Percentiles rank a stretch among this genome's conserved stretches.
Evolutionary conservation across 2,113 vertebrate species (phyloP).

Genomic region (Meles meles): DNA sequence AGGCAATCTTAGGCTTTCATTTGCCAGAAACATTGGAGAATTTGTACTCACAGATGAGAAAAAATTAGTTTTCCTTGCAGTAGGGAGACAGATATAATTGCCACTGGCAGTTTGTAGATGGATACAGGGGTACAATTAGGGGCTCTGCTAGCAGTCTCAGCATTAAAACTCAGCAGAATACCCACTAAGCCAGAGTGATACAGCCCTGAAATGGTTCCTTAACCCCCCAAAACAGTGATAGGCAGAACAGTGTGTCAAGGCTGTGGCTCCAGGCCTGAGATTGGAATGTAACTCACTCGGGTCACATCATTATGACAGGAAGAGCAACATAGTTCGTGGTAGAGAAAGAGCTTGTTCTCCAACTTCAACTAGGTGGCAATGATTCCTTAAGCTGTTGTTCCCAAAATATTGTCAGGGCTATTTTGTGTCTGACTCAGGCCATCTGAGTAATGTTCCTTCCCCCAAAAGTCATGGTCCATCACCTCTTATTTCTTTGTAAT

Average conservation of each 20-base stretch:
- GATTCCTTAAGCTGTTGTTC: background rate
- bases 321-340: background rate
- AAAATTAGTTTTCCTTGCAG: background rate
- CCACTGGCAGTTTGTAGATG: background rate
- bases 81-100: constrained; percentile 28
- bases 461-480: background rate
- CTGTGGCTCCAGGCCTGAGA: background rate
- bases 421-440: background rate
- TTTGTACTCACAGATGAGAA: constrained; percentile 11
- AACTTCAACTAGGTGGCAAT: background rate
- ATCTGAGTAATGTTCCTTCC: background rate
- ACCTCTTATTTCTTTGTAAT: background rate
- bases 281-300: background rate
- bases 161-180: background rate
- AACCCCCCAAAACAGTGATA: background rate
- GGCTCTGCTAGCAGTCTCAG: background rate
- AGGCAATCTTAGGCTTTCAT: background rate
- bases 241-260: background rate
- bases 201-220: background rate
- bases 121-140: background rate
- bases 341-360: background rate
- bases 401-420: background rate
- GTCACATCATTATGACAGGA: background rate
- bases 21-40: background rate
- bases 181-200: background rate